Percentiles rank a stretch among this genome's conserved stretches.
Evolutionary conservation across 2,888 invertebrate species (phyloP).

Genomic region (Gnatocerus cornutus): DNA sequence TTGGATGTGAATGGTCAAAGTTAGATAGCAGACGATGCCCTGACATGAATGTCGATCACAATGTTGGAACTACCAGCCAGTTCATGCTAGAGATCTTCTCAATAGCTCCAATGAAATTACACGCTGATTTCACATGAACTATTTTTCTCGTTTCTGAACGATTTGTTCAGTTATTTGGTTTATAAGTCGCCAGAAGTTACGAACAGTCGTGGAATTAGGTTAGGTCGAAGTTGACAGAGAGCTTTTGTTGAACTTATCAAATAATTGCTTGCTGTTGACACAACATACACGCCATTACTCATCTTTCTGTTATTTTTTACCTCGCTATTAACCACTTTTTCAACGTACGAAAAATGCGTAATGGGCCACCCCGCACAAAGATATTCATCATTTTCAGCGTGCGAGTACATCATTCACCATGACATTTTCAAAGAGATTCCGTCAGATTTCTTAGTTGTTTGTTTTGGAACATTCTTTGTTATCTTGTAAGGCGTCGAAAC

Average conservation of each 20-base stretch:
- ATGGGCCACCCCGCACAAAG: constrained; percentile 25
- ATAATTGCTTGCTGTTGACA: constrained; percentile 48
- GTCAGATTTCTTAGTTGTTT: constrained; percentile 43
- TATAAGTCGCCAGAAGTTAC: constrained; percentile 36
- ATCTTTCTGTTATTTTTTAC: constrained; percentile 24
- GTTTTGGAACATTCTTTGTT: constrained; percentile 39
- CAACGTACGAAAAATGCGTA: constrained; percentile 1
- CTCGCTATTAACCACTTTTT: constrained; percentile 29
- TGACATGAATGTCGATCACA: constrained; percentile 60
- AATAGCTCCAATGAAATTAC: constrained; percentile 56
- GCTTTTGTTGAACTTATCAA: constrained; percentile 53
- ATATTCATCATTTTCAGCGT: constrained; percentile 38
- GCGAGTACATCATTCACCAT: constrained; percentile 46
- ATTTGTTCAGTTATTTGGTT: constrained; percentile 54
- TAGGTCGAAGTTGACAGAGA: constrained; percentile 23
- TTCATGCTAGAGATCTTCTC: constrained; percentile 50
- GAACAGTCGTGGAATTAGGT: constrained; percentile 13
- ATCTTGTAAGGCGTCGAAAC: constrained; percentile 25
- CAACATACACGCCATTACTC: constrained; percentile 19
- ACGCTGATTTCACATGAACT: constrained; percentile 58
- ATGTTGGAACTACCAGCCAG: constrained; percentile 43
- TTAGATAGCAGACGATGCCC: constrained; percentile 59
- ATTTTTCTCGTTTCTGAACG: constrained; percentile 58
- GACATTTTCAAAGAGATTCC: constrained; percentile 45
- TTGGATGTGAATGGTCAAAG: constrained; percentile 63